Conservation (phyloP, 2,797 vertebrate species). For the Luscinia luscinia region DNA sequence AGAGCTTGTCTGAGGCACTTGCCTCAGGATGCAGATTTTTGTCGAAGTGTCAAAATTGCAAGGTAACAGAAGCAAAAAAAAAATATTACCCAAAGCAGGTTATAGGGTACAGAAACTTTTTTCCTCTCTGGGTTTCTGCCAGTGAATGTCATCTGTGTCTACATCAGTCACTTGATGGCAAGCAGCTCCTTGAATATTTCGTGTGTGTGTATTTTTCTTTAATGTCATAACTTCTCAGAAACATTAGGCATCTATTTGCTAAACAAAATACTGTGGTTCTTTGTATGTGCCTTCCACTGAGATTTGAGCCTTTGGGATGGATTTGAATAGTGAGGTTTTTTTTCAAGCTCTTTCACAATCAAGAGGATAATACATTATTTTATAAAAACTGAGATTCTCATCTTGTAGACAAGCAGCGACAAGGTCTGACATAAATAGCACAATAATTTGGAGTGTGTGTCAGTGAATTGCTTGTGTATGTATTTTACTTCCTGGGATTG, state of each 20-base stretch:
- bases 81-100: background rate
- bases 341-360: background rate
- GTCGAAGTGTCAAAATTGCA: background rate
- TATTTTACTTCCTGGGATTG: background rate
- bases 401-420: background rate
- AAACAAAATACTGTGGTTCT: background rate
- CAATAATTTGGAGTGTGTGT: background rate
- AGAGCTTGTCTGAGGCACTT: background rate
- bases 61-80: background rate
- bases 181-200: background rate
- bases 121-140: background rate
- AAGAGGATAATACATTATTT: background rate
- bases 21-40: background rate
- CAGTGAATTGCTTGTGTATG: background rate
- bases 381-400: background rate
- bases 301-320: background rate
- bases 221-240: background rate
- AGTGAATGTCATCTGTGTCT: rapidly evolving
- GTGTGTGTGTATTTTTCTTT: background rate
- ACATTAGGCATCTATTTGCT: background rate
- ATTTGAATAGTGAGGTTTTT: background rate
- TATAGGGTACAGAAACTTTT: background rate
- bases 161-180: background rate
- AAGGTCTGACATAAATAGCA: background rate
- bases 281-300: background rate